Conservation (phyloP, 2,888 invertebrate species). For the Cephus nigrinus region DNA sequence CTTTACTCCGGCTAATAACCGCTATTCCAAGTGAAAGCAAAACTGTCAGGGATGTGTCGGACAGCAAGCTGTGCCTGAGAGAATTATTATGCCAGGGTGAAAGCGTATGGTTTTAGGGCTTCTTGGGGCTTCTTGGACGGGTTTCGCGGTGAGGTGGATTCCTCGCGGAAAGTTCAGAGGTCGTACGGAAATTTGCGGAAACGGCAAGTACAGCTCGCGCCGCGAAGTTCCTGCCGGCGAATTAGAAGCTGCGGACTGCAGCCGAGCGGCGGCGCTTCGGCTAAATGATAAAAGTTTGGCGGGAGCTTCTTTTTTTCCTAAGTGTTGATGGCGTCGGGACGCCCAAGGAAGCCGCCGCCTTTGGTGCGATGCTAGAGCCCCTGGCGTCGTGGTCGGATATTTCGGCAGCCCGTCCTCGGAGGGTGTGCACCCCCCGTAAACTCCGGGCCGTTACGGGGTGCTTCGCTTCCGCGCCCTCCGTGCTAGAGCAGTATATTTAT, state of each 20-base stretch:
- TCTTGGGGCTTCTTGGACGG: not conserved
- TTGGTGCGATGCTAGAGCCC: not conserved
- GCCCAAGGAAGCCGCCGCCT: not conserved
- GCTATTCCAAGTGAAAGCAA: not conserved
- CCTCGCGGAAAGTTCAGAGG: not conserved
- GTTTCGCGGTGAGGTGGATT: not conserved
- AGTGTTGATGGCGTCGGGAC: not conserved
- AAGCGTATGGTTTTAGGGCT: not conserved
- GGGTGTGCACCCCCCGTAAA: not conserved
- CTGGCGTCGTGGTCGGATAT: conserved; percentile 12
- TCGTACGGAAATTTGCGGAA: not conserved
- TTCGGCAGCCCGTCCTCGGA: not conserved
- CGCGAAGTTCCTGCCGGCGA: conserved; percentile 15
- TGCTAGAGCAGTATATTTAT: conserved; percentile 41
- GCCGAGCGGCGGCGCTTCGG: conserved; percentile 20
- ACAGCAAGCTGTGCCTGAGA: not conserved
- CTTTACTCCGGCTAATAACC: not conserved
- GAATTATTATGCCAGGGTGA: not conserved
- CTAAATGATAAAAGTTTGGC: conserved; percentile 44
- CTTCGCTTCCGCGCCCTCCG: not conserved
- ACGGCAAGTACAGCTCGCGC: not conserved
- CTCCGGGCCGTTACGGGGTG: not conserved
- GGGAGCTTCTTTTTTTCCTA: conserved; percentile 13
- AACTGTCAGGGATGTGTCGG: not conserved
- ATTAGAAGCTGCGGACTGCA: conserved; percentile 37